phyloP scores from a whole-genome alignment of 2,113 vertebrate species.

The Python bivittatus region DNA sequence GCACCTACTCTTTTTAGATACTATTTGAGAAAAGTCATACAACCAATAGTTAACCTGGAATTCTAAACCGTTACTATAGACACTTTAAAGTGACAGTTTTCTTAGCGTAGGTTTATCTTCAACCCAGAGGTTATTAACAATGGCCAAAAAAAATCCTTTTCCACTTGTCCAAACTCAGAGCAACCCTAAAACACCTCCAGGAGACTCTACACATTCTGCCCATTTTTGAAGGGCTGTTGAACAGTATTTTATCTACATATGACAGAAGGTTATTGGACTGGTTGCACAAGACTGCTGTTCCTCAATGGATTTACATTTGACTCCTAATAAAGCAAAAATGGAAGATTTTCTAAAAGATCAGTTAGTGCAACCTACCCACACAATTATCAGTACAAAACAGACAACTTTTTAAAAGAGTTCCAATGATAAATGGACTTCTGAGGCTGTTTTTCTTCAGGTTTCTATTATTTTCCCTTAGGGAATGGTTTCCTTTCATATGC shows the following conservation, averaged over 20 bases:
- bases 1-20: constrained; percentile 3
- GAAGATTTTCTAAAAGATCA: constrained; percentile 78
- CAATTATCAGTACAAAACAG: constrained; percentile 61
- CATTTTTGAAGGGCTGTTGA: constrained; percentile 76
- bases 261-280: constrained; percentile 80
- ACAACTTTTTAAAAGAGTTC: constrained; percentile 36
- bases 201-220: constrained; percentile 63
- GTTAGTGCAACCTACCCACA: constrained; percentile 73
- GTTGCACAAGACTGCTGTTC: constrained; percentile 77
- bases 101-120: constrained; percentile 42
- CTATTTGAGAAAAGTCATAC: not conserved
- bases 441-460: constrained; percentile 33
- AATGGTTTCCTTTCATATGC: constrained; percentile 24
- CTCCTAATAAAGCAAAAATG: constrained; percentile 75
- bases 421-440: constrained; percentile 32
- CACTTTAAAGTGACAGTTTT: not conserved
- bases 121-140: constrained; percentile 25
- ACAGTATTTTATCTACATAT: constrained; percentile 79
- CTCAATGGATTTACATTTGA: constrained; percentile 75
- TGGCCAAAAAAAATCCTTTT: constrained; percentile 1
- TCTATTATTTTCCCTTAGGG: constrained; percentile 48
- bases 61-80: constrained; percentile 30
- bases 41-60: not conserved
- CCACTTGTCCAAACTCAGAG: constrained; percentile 50
- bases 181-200: constrained; percentile 50